These are phyloP conservation scores for Mus musculus DNA, from an alignment of 2,113 vertebrate species.

Conservation along the genomic window GRCm39 chr11:48203501-48204000, in stretches of 20 bases:
- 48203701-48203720: neutral
- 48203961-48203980: too few relatives aligned
- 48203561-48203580: neutral
- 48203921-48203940: neutral
- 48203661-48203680: neutral
- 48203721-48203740: neutral
- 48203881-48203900: neutral
- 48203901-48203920: neutral
- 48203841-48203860: neutral
- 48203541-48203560: neutral
- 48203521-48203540: neutral
- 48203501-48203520: neutral
- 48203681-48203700: neutral
- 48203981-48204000: too few relatives aligned
- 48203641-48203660: neutral
- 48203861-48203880: neutral
- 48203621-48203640: neutral
- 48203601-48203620: neutral
- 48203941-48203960: too few relatives aligned
- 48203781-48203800: neutral
- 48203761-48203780: neutral
- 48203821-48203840: neutral
- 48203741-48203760: neutral
- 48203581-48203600: neutral
- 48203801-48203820: neutral